Evolutionary conservation across 2,888 invertebrate genomes (phyloP), one percentile per base, ranked within the genome.

Genomic region (Selenia dentaria): DNA sequence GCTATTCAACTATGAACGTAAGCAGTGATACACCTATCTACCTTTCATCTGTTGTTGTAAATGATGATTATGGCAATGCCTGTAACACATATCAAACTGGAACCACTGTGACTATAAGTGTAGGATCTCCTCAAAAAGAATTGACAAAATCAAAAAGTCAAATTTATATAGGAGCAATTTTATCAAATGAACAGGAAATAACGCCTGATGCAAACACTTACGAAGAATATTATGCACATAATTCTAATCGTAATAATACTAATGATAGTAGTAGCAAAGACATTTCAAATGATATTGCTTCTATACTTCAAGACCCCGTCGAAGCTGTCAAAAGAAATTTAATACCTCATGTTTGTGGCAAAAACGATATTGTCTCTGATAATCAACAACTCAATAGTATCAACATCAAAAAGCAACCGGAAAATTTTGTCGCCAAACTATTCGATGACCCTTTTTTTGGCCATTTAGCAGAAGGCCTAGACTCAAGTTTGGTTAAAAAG

Each of bases 321-420:
- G 95, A 95, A 91, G 95, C 95, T 9, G 94, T 95, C 2, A 92
- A 92, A 66, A 90, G 94, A 59, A 95, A 95, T 78, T 85, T 95
- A 54, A 93, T 95, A 65, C 95, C 95, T 29, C 95, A 95, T 72
- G 94, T 95, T 38, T 95, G 95, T 79, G 95, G 95, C 16, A 93
- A 93, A 76, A 83, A 70, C 66, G 80, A 87, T 79, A 54, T 68
- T 20, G 70, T 48, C 20, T 57, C 54, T 24, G 55, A 61, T 25
- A 34, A 5, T 44, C 57, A 49, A 14, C 43, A 31, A 36, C 45
- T 57, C 63, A 71, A 50, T 55, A 64, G 43, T 53, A 38, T 52
- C 52, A 65, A 29, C 54, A 54, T 49, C 47, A 61, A 42, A 54
- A 67, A 70, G 48, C 64, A 65, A 45, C 61, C 74, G 22, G 83